Conservation (phyloP, 2,888 invertebrate genomes). For the Malthinus seriepunctatus region DNA sequence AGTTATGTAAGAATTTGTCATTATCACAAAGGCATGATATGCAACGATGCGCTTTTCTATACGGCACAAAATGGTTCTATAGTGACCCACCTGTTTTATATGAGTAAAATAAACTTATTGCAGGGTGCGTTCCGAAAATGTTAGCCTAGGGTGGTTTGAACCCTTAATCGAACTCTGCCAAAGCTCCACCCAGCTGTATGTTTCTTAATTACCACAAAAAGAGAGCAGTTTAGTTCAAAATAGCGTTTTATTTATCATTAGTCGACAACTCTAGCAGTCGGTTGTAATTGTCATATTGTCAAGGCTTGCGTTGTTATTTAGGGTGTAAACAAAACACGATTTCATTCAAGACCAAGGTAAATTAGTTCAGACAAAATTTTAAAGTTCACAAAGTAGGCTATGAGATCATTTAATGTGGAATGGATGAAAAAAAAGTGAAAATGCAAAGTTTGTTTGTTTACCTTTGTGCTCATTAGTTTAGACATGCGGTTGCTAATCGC, state of each 20-base stretch:
- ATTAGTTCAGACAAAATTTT: background rate
- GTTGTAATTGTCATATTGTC: background rate
- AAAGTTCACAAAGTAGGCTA: slow-evolving; percentile 10
- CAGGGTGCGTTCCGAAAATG: too few species aligned
- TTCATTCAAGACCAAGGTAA: background rate
- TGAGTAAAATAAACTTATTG: too few species aligned
- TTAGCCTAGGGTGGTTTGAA: too few species aligned
- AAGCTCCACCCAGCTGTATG: too few species aligned
- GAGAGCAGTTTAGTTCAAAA: too few species aligned
- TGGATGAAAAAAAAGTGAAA: background rate
- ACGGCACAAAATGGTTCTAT: too few species aligned
- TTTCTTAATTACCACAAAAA: too few species aligned
- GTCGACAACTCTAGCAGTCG: background rate
- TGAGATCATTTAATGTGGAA: slow-evolving; percentile 1
- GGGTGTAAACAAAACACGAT: background rate
- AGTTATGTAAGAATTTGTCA: too few species aligned
- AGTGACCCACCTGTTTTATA: too few species aligned
- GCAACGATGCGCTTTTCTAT: too few species aligned
- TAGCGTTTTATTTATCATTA: background rate
- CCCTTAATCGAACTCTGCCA: too few species aligned
- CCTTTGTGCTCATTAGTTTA: background rate
- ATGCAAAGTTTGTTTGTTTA: slow-evolving; percentile 7
- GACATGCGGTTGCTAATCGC: slow-evolving; percentile 2
- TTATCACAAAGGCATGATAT: too few species aligned
- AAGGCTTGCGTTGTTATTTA: background rate